Conservation (phyloP, 2,797 vertebrate genomes). For the Rhinella marina region DNA sequence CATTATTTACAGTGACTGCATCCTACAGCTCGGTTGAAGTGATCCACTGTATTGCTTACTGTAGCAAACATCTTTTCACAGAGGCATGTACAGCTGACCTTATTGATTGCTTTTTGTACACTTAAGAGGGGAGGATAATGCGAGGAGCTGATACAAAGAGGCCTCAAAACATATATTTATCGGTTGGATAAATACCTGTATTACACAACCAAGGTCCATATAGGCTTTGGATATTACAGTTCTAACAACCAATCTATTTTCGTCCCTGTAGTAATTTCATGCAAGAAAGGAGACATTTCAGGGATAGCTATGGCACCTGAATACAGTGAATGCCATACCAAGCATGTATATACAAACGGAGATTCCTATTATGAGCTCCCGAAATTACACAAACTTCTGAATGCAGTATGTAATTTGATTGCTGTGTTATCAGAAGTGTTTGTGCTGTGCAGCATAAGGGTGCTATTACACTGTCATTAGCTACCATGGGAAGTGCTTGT, state of each 20-base stretch:
- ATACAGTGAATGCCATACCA: background rate
- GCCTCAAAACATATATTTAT: conserved; percentile 19
- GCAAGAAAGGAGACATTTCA: background rate
- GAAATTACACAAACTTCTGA: background rate
- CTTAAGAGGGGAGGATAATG: background rate
- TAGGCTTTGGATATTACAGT: background rate
- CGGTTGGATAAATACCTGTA: background rate
- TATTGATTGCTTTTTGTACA: conserved; percentile 11
- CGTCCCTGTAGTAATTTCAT: conserved; percentile 3
- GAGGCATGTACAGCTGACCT: conserved; percentile 18
- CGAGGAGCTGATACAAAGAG: background rate
- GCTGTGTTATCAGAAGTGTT: background rate
- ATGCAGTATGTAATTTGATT: background rate
- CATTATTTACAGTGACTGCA: background rate
- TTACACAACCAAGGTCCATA: background rate
- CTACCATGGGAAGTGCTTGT: too few relatives aligned
- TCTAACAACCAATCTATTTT: background rate
- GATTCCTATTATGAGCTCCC: background rate
- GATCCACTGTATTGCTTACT: conserved; percentile 23
- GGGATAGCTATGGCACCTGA: background rate
- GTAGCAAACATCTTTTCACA: conserved; percentile 20
- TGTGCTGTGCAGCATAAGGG: background rate
- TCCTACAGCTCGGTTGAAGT: background rate
- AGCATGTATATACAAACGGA: background rate
- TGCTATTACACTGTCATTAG: too few relatives aligned